Base-by-base conservation (phyloP, 2,797 vertebrate species). In the Rhinichthys osculus region DNA sequence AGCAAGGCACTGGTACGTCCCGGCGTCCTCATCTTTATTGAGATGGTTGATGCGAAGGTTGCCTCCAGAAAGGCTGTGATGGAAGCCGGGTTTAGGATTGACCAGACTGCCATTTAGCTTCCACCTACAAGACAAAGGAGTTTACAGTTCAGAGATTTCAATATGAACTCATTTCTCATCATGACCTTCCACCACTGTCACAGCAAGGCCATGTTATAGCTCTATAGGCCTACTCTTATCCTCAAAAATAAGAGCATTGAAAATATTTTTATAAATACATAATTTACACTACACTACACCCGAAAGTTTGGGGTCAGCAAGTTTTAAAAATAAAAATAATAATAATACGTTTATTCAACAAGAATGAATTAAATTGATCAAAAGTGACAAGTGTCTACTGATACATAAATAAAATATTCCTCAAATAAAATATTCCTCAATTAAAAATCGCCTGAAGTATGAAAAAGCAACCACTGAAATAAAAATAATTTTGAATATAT, bases 1-100 rank as follows among this genome's bases (percentile, higher is more conserved):
- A 89, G 98, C 97, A 83, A 98, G 94, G 93, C 98, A 99, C 92
- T 99, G 98, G 94, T 98, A 99, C 0, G 93, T 97, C 62, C 98
- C 98, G 78, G 96, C 90, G 71, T 99, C 97, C 84, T 94, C 95
- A 90, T 95, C 98, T 94, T 96, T 97, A 93, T 97, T 97, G 90
- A 98, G 96, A 86, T 95, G 96, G 93, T 92, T 96, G 96, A 99
- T 98, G 93, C 98, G 88, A 89, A 99, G 95, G 95, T 94, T 98
- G 88, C 97, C 97, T 93, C 97, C 97, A 89, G 97, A 95, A 85
- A 97, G 88, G 82, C 96, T 96, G 96, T 97, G 97, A 94, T 95
- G 97, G 81, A 96, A 97, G 95, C 97, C 96, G 91, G 96, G 95
- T 91, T 95, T 94, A 21, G 94, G 91, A 90, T 94, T 96, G 83